Evolutionary conservation across 2,888 invertebrate species (phyloP), one percentile per base, ranked within the genome.

Genomic region (Lycocerus yunnanus): DNA sequence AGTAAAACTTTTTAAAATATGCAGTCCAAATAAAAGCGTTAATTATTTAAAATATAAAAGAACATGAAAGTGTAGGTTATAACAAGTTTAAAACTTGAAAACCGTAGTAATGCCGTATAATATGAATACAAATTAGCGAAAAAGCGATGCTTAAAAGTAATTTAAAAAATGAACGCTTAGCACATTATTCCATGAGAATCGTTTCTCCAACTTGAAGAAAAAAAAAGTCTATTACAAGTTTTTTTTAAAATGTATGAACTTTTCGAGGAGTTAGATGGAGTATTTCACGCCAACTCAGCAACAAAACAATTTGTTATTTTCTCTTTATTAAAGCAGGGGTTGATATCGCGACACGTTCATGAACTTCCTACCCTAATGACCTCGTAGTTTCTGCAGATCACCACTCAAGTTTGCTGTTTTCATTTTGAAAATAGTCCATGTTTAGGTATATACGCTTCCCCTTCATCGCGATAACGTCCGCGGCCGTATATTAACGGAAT

Each of bases 301-400:
- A 78, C 80, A 75, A 70, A 78, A 78, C 82, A 81, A 81, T 83
- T 82, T 82, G 81, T 81, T 81, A 82, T 81, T 78, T 81, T 80
- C 79, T 78, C 78, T 80, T 82, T 83, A 83, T 82, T 82, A 83
- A 81, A 79, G 80, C 76, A 65, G 74, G 71, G 77, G 74, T 82
- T 81, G 81, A 80, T 80, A 78, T 80, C 69, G 77, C 76, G 80
- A 78, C 75, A 75, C 73, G 78, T 75, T 79, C 77, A 75, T 76
- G 77, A 78, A 78, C 77, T 76, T 72, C 68, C 77, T 77, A 63
- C 79, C 78, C 80, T 80, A 79, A 80, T 78, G 80, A 80, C 81
- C 70, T 75, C 78, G 20, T 63, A 63, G 18, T 20, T n/a, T 63
- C 61, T 18, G 20, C 61, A 63, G 61, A 63, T 24, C 27, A 15